Percentiles rank a stretch among this genome's conserved stretches.
phyloP scores from a whole-genome alignment of 2,113 vertebrate genomes.

The Cromileptes altivelis region DNA sequence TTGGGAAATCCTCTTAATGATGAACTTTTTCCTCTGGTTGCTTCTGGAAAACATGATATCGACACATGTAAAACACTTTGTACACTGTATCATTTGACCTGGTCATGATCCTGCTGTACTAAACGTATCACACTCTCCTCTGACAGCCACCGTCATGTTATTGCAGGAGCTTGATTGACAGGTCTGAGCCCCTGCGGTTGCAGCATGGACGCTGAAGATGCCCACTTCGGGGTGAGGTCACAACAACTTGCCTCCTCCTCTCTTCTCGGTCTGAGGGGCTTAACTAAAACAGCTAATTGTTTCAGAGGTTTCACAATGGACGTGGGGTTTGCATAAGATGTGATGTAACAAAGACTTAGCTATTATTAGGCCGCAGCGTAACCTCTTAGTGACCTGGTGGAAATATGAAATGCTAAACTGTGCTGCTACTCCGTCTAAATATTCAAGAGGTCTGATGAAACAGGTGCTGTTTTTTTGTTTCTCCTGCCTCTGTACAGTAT shows the following conservation, averaged over 20 bases:
- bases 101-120: background rate
- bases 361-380: slow-evolving; percentile 33
- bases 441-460: slow-evolving; percentile 10
- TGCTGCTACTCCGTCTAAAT: slow-evolving; percentile 5
- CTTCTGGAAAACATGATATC: background rate
- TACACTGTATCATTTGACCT: background rate
- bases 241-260: slow-evolving; percentile 19
- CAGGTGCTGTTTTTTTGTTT: slow-evolving; percentile 22
- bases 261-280: slow-evolving; percentile 29
- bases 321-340: slow-evolving; percentile 13
- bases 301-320: slow-evolving; percentile 21
- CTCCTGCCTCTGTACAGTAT: slow-evolving; percentile 13
- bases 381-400: slow-evolving; percentile 40
- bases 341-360: slow-evolving; percentile 41
- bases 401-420: slow-evolving; percentile 48
- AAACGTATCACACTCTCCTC: background rate
- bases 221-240: slow-evolving; percentile 71
- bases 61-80: background rate
- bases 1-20: background rate
- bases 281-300: slow-evolving; percentile 9
- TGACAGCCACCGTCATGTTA: slow-evolving; percentile 35
- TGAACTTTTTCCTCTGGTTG: background rate
- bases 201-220: slow-evolving; percentile 72
- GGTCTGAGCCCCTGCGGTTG: slow-evolving; percentile 34
- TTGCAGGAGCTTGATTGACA: slow-evolving; percentile 53